Base-by-base conservation (phyloP, 1,140 invertebrate genomes). In the Adoxophyes honmai region DNA sequence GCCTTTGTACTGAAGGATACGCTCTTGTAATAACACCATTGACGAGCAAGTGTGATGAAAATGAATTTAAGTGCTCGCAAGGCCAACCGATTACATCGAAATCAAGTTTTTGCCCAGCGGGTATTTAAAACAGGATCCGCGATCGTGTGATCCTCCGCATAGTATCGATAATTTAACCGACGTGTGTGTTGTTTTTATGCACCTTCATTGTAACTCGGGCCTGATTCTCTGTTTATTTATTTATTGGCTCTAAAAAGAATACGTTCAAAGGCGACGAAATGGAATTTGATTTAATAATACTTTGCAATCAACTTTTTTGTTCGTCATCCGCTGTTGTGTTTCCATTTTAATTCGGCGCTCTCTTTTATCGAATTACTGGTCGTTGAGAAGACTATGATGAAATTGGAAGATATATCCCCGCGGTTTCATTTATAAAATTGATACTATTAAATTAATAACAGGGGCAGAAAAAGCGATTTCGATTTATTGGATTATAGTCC, bases 271-370 rank as follows among this genome's bases (percentile, higher is more conserved):
- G 42, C 42, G 42, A 33, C 42, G 42, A 33, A 48, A 48, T 48
- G 15, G 16, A 28, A 48, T 48, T 28, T 48, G 42, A 48, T 48
- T 48, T 48, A 21, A 48, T 48, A 48, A 48, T 48, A 21, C 42
- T 18, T 18, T 10, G 42, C 39, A 48, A 33, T 48, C 42, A 48
- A 48, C 21, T 48, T 48, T 48, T 48, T 48, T 48, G 42, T 48
- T 48, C 42, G 42, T 28, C 42, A 48, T 48, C 21, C 42, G 42
- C 42, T 48, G 42, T 48, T 48, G 18, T 44, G 39, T 48, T 48
- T 48, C 21, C 42, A 48, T 48, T 48, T 48, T 48, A 48, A 48
- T 48, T 48, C 21, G 42, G 28, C 42, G 42, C 16, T 18, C 42
- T 18, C 42, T 48, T 28, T 48, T n/a, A 48, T 48, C 42, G 42